Evolutionary conservation across 2,797 vertebrate species (phyloP), one percentile per base, ranked within the genome.

Genomic region (Neosilurus mollespiculum): DNA sequence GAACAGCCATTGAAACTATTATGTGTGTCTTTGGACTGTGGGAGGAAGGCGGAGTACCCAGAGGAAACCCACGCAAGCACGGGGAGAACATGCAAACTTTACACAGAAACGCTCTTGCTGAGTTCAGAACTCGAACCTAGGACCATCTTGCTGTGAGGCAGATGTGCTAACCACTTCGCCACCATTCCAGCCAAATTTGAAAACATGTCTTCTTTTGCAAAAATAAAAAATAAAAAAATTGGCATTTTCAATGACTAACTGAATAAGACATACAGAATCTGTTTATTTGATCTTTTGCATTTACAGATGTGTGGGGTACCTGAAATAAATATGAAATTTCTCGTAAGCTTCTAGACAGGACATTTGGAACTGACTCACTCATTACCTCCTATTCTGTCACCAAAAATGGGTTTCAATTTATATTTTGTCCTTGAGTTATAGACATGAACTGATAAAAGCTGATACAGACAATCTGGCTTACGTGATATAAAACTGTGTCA

Each of bases 361-460:
- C 61, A 43, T 59, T 37, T 77, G 9, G 15, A 15, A 14, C 30
- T 22, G 15, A 76, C 54, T 76, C 56, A 59, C 56, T 76, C 30
- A n/a, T 11, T 59, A 37, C 30, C 11, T 76, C 26, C 53, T 34
- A 58, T 34, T 56, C 16, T 30, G 16, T 30, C 73, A 37, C 18
- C 34, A 62, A 77, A 75, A 77, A 77, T 59, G 59, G 10, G 9
- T 30, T 73, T 30, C 53, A 56, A 22, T 59, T 61, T 43, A 15
- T 77, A 20, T 43, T 77, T 77, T 59, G 73, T 77, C 75, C 53
- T 22, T 43, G 75, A 56, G 73, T 9, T 16, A 22, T 43, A 43
- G 34, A 77, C 58, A 24, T 12, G 26, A 16, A 59, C 72, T 73
- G 71, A 73, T 37, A 22, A 76, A 59, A 22, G 56, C 73, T n/a